Conservation (phyloP, 2,113 vertebrate species). For the Sturnus vulgaris region DNA sequence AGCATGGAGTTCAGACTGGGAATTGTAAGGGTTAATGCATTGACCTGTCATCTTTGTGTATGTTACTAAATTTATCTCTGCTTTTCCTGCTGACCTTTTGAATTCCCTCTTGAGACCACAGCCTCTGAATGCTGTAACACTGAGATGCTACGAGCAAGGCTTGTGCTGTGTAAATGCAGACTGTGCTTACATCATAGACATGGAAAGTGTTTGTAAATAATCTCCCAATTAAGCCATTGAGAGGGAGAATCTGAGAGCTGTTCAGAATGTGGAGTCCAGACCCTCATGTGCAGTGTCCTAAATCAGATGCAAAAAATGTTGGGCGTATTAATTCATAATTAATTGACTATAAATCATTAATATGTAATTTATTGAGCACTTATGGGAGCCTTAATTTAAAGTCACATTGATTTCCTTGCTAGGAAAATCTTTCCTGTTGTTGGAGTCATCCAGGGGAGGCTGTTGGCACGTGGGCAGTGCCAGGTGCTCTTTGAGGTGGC, state of each 20-base stretch:
- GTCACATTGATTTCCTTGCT: not conserved
- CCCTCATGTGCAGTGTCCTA: not conserved
- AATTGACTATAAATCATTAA: conserved; percentile 11
- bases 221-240: not conserved
- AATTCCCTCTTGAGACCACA: not conserved
- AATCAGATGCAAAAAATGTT: not conserved
- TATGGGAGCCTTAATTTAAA: not conserved
- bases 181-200: not conserved
- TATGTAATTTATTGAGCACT: not conserved
- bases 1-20: not conserved
- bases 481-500: not conserved
- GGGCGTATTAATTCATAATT: conserved; percentile 30
- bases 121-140: not conserved
- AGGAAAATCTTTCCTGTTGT: not conserved
- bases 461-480: not conserved
- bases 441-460: not conserved
- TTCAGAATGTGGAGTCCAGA: not conserved
- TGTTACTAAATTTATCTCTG: conserved; percentile 7
- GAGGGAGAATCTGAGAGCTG: not conserved
- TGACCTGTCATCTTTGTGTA: not conserved
- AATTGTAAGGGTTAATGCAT: conserved; percentile 9
- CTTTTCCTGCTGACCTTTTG: conserved; percentile 14
- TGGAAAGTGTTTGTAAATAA: not conserved
- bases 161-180: not conserved
- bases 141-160: not conserved